phyloP scores from a whole-genome alignment of 2,113 vertebrate species.

The Prionailurus viverrinus region DNA sequence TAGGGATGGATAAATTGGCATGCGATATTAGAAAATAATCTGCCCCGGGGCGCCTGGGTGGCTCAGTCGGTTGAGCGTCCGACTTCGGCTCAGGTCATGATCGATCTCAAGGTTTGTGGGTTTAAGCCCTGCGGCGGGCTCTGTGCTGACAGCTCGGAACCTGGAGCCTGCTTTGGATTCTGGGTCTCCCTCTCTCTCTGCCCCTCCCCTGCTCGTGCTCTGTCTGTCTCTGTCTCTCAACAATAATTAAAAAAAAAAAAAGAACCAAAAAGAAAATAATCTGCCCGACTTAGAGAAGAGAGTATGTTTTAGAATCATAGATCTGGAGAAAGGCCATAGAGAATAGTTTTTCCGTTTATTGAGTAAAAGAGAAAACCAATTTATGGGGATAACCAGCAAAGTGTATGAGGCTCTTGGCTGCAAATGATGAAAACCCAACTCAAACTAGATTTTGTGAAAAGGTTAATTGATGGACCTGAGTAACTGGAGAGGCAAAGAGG shows the following conservation, averaged over 20 bases:
- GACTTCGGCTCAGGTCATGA: too few relatives aligned
- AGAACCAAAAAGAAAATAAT: neutral
- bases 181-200: too few relatives aligned
- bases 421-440: neutral
- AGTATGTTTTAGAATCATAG: neutral
- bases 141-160: too few relatives aligned
- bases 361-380: slow-evolving; percentile 22
- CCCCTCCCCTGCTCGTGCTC: too few relatives aligned
- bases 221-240: too few relatives aligned
- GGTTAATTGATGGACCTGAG: neutral
- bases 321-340: neutral
- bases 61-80: too few relatives aligned
- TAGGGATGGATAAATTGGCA: neutral
- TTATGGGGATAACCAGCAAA: neutral
- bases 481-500: neutral
- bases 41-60: neutral
- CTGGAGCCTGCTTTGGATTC: too few relatives aligned
- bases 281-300: neutral
- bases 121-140: too few relatives aligned
- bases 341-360: slow-evolving; percentile 18
- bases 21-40: slow-evolving; percentile 19
- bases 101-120: too few relatives aligned
- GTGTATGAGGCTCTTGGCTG: neutral
- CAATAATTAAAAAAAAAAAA: too few relatives aligned
- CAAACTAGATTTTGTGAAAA: neutral